Evolutionary conservation across 2,888 invertebrate species (phyloP), one percentile per base, ranked within the genome.

Genomic region (Tineola bisselliella): DNA sequence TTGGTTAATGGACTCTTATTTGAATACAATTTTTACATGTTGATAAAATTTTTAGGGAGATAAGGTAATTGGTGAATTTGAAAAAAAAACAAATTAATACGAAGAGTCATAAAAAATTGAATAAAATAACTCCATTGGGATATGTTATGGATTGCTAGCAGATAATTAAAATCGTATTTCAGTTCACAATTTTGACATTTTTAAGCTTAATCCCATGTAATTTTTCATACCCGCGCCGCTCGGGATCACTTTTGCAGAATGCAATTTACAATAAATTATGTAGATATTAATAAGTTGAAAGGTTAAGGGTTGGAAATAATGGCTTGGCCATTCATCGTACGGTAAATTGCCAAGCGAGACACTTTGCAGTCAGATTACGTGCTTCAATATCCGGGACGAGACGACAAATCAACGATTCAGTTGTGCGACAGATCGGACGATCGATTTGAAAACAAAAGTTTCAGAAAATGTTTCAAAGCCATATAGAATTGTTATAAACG

Each of bases 221-320:
- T 64, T 71, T 77, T 74, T 78, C 77, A 78, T 75, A 25, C n/a
- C 44, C 56, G 31, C 5, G 61, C 19, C 43, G 77, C 77, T 75
- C 76, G 75, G 71, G 69, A 73, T 75, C 76, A 75, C 76, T 73
- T 71, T 70, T 77, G 74, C 75, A 76, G 75, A 83, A 84, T 84
- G 86, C 83, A 86, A 87, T 86, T 84, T 87, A 84, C 86, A 87
- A 86, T 87, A 87, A 87, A 87, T 87, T 87, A 86, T 79, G 77
- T 76, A 77, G 86, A 83, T 86, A 87, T 87, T 87, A 87, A 86
- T 86, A 86, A 84, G 82, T 77, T 75, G 75, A 76, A 75, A 80
- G 81, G 82, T 81, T 82, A 84, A 84, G 83, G 84, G 86, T 84
- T 84, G 77, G 75, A 73, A 71, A 81, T 84, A 84, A 87, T 81